Conservation (phyloP, 2,797 vertebrate species). For the Psittacula derbiana region DNA sequence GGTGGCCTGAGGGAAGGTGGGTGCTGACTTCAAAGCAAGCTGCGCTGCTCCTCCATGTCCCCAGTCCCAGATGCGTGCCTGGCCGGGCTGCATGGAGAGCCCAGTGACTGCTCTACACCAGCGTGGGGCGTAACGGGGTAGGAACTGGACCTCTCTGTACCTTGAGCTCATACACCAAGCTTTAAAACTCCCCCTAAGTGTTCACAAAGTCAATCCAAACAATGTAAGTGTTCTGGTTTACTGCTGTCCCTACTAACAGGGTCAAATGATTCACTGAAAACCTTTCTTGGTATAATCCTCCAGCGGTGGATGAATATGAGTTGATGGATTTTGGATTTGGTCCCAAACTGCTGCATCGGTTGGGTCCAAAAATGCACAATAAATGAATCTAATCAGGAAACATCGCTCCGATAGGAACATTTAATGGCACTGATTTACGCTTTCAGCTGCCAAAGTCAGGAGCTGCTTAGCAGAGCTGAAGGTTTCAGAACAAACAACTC, state of each 20-base stretch:
- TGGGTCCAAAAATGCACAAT: not conserved
- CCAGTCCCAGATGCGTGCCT: not conserved
- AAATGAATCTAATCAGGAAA: conserved; percentile 23
- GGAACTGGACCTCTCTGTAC: not conserved
- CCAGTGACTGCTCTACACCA: not conserved
- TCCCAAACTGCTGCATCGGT: not conserved
- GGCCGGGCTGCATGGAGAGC: not conserved
- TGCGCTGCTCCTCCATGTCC: not conserved
- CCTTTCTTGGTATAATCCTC: not conserved
- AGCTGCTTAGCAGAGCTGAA: not conserved
- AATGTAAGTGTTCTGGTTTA: not conserved
- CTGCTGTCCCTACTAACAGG: not conserved
- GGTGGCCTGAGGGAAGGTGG: not conserved
- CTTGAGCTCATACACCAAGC: not conserved
- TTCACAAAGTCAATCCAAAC: not conserved
- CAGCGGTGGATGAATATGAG: not conserved
- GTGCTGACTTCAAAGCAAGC: not conserved
- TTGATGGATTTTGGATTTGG: not conserved
- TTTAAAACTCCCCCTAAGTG: not conserved
- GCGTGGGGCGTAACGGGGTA: accelerated
- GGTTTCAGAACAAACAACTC: conserved; percentile 13
- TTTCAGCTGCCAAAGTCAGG: not conserved
- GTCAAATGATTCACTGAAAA: not conserved
- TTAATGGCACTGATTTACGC: not conserved
- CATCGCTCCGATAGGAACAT: not conserved